A percentile compares a stretch with the other conserved stretches of the same genome.
Evolutionary conservation across 2,113 vertebrate genomes (phyloP).

Genomic region (Cardinalis cardinalis): DNA sequence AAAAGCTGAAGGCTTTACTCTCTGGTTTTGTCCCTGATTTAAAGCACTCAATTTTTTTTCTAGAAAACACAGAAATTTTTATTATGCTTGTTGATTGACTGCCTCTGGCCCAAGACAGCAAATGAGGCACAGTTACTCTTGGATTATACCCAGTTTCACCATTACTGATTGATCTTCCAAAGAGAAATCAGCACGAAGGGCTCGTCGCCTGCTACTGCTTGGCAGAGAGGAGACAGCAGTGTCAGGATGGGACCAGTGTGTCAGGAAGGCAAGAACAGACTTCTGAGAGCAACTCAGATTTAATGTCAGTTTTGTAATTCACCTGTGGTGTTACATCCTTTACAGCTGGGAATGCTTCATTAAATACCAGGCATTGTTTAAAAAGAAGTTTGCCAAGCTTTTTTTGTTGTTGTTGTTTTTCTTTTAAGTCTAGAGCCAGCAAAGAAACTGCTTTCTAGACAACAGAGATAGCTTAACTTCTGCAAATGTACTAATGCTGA

Average conservation of each 20-base stretch:
- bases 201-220: slow-evolving; percentile 22
- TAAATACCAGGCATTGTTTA: slow-evolving; percentile 18
- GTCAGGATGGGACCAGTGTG: background rate
- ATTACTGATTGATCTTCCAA: slow-evolving; percentile 44
- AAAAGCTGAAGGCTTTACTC: background rate
- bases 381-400: slow-evolving; percentile 34
- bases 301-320: slow-evolving; percentile 1
- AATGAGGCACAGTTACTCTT: slow-evolving; percentile 36
- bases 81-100: slow-evolving; percentile 44
- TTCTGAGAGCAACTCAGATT: background rate
- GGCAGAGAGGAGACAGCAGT: background rate
- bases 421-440: slow-evolving; percentile 43
- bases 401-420: background rate
- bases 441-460: slow-evolving; percentile 8
- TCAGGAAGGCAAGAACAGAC: background rate
- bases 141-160: slow-evolving; percentile 9
- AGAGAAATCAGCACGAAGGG: slow-evolving; percentile 7
- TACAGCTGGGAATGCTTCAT: slow-evolving; percentile 5
- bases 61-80: slow-evolving; percentile 24
- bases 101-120: slow-evolving; percentile 23
- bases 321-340: background rate
- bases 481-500: slow-evolving; percentile 49
- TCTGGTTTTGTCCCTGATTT: background rate
- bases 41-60: background rate
- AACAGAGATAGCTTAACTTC: slow-evolving; percentile 53